Conservation (phyloP, 2,888 invertebrate genomes). For the Ptilodon capucinus region DNA sequence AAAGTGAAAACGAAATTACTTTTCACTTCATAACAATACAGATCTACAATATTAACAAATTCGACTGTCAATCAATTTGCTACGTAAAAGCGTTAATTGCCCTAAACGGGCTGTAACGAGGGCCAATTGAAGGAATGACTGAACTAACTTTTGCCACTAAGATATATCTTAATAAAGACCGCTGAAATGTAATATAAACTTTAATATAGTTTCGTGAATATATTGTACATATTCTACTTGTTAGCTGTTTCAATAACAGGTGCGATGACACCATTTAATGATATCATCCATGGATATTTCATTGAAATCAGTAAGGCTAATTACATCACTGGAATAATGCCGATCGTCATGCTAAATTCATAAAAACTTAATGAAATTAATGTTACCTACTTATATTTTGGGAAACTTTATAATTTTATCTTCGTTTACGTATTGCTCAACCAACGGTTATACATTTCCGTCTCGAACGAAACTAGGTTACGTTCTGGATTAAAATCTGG, state of each 20-base stretch:
- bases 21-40: not conserved
- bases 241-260: conserved; percentile 16
- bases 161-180: no score
- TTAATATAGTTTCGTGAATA: conserved; percentile 2
- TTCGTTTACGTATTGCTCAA: conserved; percentile 28
- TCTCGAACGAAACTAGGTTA: conserved; percentile 51
- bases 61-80: conserved; percentile 5
- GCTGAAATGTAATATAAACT: conserved; percentile 13
- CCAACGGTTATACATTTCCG: conserved; percentile 45
- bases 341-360: no score
- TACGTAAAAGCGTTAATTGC: conserved; percentile 3
- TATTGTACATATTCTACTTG: not conserved
- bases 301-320: conserved; percentile 15
- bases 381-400: no score
- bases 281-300: conserved; percentile 33
- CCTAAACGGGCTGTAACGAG: conserved; percentile 17
- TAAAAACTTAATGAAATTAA: no score
- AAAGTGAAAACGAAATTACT: not conserved
- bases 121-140: conserved; percentile 12
- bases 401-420: no score
- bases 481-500: conserved; percentile 24
- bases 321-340: no score
- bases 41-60: conserved; percentile 9
- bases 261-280: conserved; percentile 28
- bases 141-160: conserved; percentile 16